Evolutionary conservation across 2,888 invertebrate genomes (phyloP), one percentile per base, ranked within the genome.

Genomic region (Sarcophaga variegata): DNA sequence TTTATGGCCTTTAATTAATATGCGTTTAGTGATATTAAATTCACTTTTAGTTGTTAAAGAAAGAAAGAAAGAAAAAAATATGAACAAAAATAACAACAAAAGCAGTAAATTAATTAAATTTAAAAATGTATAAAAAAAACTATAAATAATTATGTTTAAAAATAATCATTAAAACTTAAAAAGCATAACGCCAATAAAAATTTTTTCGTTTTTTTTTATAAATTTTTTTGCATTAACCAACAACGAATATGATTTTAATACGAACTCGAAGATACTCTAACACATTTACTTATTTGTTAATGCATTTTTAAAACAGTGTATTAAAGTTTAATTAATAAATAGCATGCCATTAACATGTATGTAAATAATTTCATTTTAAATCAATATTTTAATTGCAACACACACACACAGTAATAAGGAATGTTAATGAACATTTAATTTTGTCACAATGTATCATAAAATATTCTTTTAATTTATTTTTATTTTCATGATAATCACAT

Each of bases 131-230:
- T 5, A 54, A 5, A 54, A 54, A 54, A 54, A 17, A 54, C 54
- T 54, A n/a, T n/a, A 62, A 77, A 37, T 63, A 74, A 67, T 67
- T 67, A 66, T 67, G 72, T 67, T 78, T 10, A 66, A 77, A 74
- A 71, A 63, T 75, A 78, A 67, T 72, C 17, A 74, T 67, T 60
- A 78, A 83, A 78, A 74, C 78, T 78, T 83, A 82, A 45, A 37
- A 78, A 83, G 66, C 83, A 72, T 78, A 72, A 78, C 78, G 64
- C 72, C 5, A 4, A 54, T 54, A 14, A 4, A 17, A 54, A 0
- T 37, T 37, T 8, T 8, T 10, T 37, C 0, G 0, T 27, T 27
- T 27, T 27, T 27, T 27, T 25, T 25, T 25, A 22, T 22, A 2
- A 25, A 25, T 27, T 37, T 37, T 37, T 37, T 37, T 37, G 37